Evolutionary conservation across 2,113 vertebrate genomes (phyloP).

Genomic region (Sakesphorus luctuosus): DNA sequence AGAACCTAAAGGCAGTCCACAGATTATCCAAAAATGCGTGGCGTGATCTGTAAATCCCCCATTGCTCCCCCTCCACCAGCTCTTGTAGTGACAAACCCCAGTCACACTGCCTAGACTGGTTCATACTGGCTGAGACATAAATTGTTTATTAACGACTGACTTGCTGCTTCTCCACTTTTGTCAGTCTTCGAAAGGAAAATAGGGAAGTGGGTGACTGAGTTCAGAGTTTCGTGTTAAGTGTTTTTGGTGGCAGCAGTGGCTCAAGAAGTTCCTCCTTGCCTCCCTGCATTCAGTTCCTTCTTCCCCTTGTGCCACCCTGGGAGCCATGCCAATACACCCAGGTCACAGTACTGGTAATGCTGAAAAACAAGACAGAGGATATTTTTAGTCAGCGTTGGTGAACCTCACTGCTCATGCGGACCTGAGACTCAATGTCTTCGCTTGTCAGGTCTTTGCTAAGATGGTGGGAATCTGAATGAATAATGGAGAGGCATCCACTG

Average conservation of each 20-base stretch:
- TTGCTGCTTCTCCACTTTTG: background rate
- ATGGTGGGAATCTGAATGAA: fast-evolving
- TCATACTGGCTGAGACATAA: background rate
- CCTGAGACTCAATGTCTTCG: background rate
- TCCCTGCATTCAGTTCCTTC: background rate
- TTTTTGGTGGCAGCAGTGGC: background rate
- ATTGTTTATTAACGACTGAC: background rate
- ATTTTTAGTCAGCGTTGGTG: background rate
- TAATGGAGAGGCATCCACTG: background rate
- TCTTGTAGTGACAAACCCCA: background rate
- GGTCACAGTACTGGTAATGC: background rate
- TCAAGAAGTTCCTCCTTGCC: background rate
- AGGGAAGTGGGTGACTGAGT: background rate
- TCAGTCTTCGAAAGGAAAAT: background rate
- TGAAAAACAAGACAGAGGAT: background rate
- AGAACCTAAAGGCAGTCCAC: constrained; percentile 24
- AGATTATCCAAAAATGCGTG: background rate
- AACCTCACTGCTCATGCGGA: background rate
- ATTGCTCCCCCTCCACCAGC: background rate
- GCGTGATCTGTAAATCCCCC: background rate
- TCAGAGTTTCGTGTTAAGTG: fast-evolving
- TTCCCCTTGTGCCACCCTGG: background rate
- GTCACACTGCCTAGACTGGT: background rate
- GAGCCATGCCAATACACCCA: background rate
- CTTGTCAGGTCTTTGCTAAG: fast-evolving